phyloP scores from a whole-genome alignment of 2,113 vertebrate species.

The Deroptyus accipitrinus region DNA sequence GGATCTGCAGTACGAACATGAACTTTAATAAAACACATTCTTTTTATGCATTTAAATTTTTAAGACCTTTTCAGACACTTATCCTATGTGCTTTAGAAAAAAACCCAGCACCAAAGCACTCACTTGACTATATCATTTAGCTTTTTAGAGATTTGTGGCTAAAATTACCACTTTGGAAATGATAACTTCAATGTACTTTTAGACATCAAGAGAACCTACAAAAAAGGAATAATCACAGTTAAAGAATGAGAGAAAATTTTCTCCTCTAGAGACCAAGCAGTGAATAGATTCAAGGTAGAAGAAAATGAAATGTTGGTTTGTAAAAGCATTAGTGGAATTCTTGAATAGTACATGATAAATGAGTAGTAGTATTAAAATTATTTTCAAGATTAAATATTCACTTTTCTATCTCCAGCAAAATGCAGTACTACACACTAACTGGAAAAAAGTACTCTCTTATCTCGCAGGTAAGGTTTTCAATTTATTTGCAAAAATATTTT shows the following conservation, averaged over 20 bases:
- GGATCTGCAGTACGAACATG: slow-evolving; percentile 79
- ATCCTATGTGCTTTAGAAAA: background rate
- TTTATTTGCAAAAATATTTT: background rate
- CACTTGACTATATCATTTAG: background rate
- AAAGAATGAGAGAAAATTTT: background rate
- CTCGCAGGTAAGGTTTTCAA: background rate
- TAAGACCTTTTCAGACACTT: slow-evolving; percentile 26
- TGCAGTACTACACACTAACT: background rate
- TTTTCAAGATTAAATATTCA: slow-evolving; percentile 42
- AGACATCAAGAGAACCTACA: slow-evolving; percentile 2
- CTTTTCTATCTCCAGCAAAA: background rate
- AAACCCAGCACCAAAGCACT: background rate
- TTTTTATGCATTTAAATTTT: slow-evolving; percentile 30
- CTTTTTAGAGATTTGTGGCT: background rate
- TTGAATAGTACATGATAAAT: slow-evolving; percentile 43
- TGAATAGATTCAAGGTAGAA: background rate
- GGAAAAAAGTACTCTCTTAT: background rate
- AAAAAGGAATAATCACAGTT: background rate
- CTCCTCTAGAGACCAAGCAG: background rate
- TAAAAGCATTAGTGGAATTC: background rate
- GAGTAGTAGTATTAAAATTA: slow-evolving; percentile 45
- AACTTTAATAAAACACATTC: background rate
- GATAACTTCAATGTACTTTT: background rate
- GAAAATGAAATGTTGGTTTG: background rate
- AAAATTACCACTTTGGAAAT: slow-evolving; percentile 24